A percentile compares a stretch with the other conserved stretches of the same genome.
Evolutionary conservation across 2,888 invertebrate species (phyloP).

Genomic region (Acrobasis consociella): DNA sequence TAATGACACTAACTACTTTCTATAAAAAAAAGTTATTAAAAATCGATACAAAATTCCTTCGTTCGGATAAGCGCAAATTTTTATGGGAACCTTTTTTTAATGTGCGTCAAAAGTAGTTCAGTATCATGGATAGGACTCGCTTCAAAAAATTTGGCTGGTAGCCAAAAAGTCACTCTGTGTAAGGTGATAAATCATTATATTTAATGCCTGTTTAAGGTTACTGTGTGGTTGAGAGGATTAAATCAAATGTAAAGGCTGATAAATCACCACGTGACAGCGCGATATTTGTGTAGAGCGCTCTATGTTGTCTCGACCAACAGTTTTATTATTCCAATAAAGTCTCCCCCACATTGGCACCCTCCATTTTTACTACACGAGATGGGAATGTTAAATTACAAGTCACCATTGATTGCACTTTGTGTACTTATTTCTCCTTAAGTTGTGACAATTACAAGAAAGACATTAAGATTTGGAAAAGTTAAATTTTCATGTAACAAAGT

Average conservation of each 20-base stretch:
- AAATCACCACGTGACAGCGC: constrained; percentile 29
- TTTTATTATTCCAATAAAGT: constrained; percentile 64
- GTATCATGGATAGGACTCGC: no score
- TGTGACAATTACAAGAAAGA: neutral
- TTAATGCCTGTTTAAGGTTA: constrained; percentile 8
- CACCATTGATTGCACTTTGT: constrained; percentile 49
- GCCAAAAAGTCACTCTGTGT: no score
- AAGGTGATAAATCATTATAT: constrained; percentile 7
- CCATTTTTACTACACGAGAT: constrained; percentile 40
- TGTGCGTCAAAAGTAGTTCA: no score
- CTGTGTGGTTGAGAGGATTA: constrained; percentile 10
- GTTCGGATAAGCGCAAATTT: no score
- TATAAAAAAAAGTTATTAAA: no score
- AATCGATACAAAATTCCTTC: no score
- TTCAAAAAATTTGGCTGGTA: no score
- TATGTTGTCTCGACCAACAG: constrained; percentile 55
- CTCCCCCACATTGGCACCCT: constrained; percentile 58
- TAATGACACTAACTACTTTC: no score
- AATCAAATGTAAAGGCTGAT: constrained; percentile 17
- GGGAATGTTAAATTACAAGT: constrained; percentile 55
- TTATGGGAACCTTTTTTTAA: no score
- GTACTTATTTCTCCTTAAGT: neutral
- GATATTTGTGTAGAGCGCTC: constrained; percentile 39
- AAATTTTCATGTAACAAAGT: no score
- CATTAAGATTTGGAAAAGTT: no score